Evolutionary conservation across 2,888 invertebrate species (phyloP), one percentile per base, ranked within the genome.

Genomic region (Drosophila kuntzei): DNA sequence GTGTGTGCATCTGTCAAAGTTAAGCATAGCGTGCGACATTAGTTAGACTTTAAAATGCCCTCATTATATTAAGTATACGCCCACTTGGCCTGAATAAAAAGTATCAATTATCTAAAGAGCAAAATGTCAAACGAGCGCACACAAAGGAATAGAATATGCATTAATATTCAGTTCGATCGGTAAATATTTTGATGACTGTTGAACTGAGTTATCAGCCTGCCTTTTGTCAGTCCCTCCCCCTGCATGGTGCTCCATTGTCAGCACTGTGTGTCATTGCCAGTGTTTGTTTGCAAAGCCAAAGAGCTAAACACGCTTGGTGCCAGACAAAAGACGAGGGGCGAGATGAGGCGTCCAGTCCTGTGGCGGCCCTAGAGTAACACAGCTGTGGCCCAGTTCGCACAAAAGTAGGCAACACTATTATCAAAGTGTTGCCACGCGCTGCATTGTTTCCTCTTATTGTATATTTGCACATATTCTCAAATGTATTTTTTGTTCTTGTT

Each of bases 361-460:
- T 11, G 37, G 0, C 32, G 32, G 34, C 22, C 46, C 29, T 25
- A 12, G 12, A 25, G 16, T 1, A n/a, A 12, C 49, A 54, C 32
- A 50, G 53, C 37, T 54, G 49, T 57, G 64, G 49, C 59, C 69
- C 69, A 68, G 61, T 62, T 61, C 43, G 36, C 60, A 47, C 46
- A 55, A 69, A 68, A 68, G 62, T 54, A 63, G 64, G 60, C 76
- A 74, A 67, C 67, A 77, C 72, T 77, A 70, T 81, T 87, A 80
- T 75, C 70, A 63, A 76, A 76, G 84, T 80, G 87, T 57, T 67
- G 71, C 62, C 60, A 64, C 54, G 51, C 57, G 59, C 47, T 84
- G 85, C 85, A 84, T 87, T 81, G 82, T 82, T 87, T 76, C 46
- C 47, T 53, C 57, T 75, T 62, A 66, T 75, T 70, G 74, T 69